Percentiles rank a stretch among this genome's conserved stretches.
phyloP scores from a whole-genome alignment of 2,113 vertebrate genomes.

The Colossoma macropomum region DNA sequence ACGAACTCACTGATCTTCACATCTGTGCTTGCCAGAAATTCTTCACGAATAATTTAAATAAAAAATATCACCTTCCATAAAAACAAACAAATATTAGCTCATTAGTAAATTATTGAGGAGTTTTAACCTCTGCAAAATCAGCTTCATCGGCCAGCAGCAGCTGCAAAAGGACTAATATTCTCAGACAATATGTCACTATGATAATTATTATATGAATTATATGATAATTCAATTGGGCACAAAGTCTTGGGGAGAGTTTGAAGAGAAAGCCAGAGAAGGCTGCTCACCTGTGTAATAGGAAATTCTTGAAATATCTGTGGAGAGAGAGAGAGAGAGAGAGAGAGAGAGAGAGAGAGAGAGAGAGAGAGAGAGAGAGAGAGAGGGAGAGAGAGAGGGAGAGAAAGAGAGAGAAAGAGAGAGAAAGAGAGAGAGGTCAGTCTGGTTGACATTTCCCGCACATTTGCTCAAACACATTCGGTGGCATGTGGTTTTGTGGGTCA shows the following conservation, averaged over 20 bases:
- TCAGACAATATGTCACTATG: not conserved
- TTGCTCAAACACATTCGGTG: constrained; percentile 38
- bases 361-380: constrained; percentile 2
- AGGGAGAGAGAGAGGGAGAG: constrained; percentile 62
- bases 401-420: not conserved
- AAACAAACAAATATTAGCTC: not conserved
- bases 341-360: constrained; percentile 18
- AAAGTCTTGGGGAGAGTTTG: not conserved
- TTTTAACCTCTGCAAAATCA: not conserved
- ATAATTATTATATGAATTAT: no score
- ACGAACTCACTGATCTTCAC: not conserved
- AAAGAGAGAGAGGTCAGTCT: constrained; percentile 41
- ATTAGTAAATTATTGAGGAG: not conserved
- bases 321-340: constrained; percentile 63
- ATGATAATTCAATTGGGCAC: not conserved
- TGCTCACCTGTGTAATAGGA: constrained; percentile 85
- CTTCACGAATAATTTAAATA: no score
- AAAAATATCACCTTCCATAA: not conserved
- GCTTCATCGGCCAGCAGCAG: not conserved
- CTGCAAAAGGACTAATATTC: not conserved
- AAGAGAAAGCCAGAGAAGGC: not conserved
- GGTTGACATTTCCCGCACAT: constrained; percentile 42
- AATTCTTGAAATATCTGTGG: constrained; percentile 88
- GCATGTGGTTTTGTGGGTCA: constrained; percentile 57
- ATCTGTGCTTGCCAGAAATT: not conserved